Evolutionary conservation across 2,888 invertebrate genomes (phyloP), one percentile per base, ranked within the genome.

Genomic region (Nomada flava): DNA sequence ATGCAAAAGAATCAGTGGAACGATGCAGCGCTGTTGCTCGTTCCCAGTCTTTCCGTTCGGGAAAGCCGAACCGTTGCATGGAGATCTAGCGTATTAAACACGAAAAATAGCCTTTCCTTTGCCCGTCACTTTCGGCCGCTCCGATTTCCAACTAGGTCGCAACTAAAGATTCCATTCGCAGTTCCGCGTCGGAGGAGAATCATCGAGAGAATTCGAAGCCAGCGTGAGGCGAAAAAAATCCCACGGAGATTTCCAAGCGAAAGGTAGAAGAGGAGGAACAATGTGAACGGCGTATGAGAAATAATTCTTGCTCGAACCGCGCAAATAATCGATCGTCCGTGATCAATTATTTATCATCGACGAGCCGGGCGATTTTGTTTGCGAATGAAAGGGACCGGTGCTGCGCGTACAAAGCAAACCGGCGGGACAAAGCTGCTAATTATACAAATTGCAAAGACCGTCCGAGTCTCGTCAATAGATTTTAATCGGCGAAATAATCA

Each of bases 401-500:
- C 15, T 50, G 57, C 57, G 29, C 44, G 73, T 36, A 70, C 65
- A 76, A 83, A 79, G 83, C 76, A 52, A 18, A 20, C 64, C 70
- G 26, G 42, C 23, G 18, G 50, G 36, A 74, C 78, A 78, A 74
- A 78, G 68, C 78, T 78, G 78, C 64, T 75, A 64, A 79, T 79
- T 79, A 75, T 79, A 75, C 75, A 59, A 79, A 75, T 75, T 79
- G 52, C 69, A 75, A 64, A 64, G 50, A n/a, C 74, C 42, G 63
- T 47, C 68, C 68, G 11, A 4, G 62, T 29, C 55, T 42, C 77
- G 42, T 52, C 57, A 42, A 57, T 68, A 20, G 63, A 78, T 68
- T 78, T 68, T 74, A 74, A 78, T 69, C 74, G 68, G 57, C 55
- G 68, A 68, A 78, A 78, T 78, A 74, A 74, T 74, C 78, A 26